Evolutionary conservation across 2,113 vertebrate species (phyloP), one percentile per base, ranked within the genome.

Genomic region (Poeciliopsis occidentalis): DNA sequence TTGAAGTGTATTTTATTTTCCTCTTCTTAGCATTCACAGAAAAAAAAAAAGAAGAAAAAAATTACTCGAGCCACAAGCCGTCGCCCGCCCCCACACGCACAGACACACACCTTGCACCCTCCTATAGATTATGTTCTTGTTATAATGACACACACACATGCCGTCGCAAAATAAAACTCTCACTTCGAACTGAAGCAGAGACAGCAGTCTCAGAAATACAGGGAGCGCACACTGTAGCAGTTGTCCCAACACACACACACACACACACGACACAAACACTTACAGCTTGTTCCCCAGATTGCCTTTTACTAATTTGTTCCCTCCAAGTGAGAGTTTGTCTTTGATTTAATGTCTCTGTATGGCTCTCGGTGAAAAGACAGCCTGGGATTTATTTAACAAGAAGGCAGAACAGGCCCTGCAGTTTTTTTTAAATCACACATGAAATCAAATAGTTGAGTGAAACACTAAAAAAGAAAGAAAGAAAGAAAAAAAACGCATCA

Each of bases 71-170:
- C 88, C 88, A 83, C 86, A 87, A 86, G 82, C 91, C 80, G 62
- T 87, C 70, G 60, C 75, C 79, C 89, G 68, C 91, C 89, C 91
- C 89, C 87, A 86, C 90, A 69, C 71, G 22, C 69, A 39, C 87
- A 90, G 64, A 83, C 87, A 89, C 87, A 90, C 87, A 93, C 89
- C 88, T 90, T 93, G 82, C 87, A 91, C 87, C 88, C 90, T 88
- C 88, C 85, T 89, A 89, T 92, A 90, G 87, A 90, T 88, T 88
- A 85, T 89, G 89, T 89, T 89, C 85, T 91, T 92, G 86, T 92
- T 90, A 90, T 61, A 82, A 84, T 84, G 81, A 89, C 87, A 89
- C 89, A 85, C 89, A 85, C 78, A 57, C 69, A 37, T 69, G 34
- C 79, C 67, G 37, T 62, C 26, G 60, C 57, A 82, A 82, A 37